Conservation (phyloP, 2,113 vertebrate genomes). For the Pterophyllum scalare region DNA sequence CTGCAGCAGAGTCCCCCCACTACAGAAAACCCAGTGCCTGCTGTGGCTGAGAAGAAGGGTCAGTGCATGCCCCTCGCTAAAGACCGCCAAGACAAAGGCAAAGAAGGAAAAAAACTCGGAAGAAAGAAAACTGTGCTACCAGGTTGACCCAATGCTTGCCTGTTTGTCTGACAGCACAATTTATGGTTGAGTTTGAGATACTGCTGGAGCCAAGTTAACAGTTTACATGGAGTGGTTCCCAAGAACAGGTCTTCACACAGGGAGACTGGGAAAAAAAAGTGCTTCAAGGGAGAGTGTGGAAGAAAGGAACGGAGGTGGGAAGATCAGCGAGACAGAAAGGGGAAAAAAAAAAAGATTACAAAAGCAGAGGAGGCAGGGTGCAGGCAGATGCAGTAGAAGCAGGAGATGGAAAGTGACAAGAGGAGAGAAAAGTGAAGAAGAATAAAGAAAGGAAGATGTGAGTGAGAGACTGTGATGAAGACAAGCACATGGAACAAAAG, state of each 20-base stretch:
- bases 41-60: conserved; percentile 21
- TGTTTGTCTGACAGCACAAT: conserved; percentile 50
- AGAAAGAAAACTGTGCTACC: conserved; percentile 8
- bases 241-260: conserved; percentile 46
- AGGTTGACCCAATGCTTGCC: conserved; percentile 34
- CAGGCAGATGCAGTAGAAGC: neutral
- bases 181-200: conserved; percentile 48
- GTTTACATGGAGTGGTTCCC: conserved; percentile 59
- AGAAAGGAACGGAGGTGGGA: conserved; percentile 38
- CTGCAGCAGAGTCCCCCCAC: conserved; percentile 13
- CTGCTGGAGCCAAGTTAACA: conserved; percentile 48
- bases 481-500: neutral
- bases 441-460: neutral
- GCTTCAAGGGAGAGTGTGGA: conserved; percentile 28
- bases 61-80: conserved; percentile 12
- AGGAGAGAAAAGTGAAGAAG: neutral
- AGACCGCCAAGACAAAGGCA: conserved; percentile 37
- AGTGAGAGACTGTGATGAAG: neutral
- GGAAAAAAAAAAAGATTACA: neutral
- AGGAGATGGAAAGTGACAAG: conserved; percentile 18
- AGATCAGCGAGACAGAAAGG: conserved; percentile 17
- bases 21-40: conserved; percentile 10
- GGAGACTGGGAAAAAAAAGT: conserved; percentile 13
- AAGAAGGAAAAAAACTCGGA: neutral
- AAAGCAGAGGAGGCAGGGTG: conserved; percentile 3